A percentile compares a stretch with the other conserved stretches of the same genome.
phyloP scores from a whole-genome alignment of 2,888 invertebrate species.

The Exephanes ischioxanthus region DNA sequence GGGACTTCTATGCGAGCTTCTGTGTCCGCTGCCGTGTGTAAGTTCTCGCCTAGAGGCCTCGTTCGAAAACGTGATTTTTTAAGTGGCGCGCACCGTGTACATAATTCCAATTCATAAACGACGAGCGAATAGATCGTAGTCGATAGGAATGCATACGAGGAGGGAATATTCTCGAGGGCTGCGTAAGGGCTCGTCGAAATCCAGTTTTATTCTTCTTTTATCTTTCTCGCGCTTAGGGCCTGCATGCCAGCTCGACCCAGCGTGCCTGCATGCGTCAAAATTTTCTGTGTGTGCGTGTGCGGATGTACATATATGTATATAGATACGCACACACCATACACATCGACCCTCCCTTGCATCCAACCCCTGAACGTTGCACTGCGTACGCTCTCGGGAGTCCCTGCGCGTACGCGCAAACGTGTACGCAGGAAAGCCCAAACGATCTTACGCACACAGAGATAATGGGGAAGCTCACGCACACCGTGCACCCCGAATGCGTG shows the following conservation, averaged over 20 bases:
- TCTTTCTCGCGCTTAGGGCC: constrained; percentile 11
- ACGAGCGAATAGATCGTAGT: constrained; percentile 59
- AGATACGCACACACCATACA: neutral
- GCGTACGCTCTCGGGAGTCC: constrained; percentile 51
- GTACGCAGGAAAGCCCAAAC: constrained; percentile 37
- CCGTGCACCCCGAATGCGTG: constrained; percentile 54
- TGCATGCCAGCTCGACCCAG: neutral
- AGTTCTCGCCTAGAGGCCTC: neutral
- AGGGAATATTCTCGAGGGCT: constrained; percentile 39
- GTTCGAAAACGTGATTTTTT: constrained; percentile 45
- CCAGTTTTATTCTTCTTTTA: constrained; percentile 61
- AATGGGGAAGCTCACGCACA: constrained; percentile 64
- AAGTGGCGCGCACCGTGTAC: constrained; percentile 43
- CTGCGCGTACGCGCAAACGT: constrained; percentile 21
- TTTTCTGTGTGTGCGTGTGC: neutral
- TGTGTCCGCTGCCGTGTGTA: neutral
- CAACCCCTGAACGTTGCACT: constrained; percentile 63
- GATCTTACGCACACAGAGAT: constrained; percentile 44
- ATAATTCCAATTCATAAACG: constrained; percentile 58
- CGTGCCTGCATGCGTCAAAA: neutral
- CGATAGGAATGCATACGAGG: constrained; percentile 60
- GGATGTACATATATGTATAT: constrained; percentile 32
- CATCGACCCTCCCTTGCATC: constrained; percentile 67
- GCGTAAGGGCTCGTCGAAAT: constrained; percentile 34
- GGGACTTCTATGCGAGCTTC: constrained; percentile 5